phyloP scores from a whole-genome alignment of 1,140 invertebrate genomes.

The Zaprionus inermis region DNA sequence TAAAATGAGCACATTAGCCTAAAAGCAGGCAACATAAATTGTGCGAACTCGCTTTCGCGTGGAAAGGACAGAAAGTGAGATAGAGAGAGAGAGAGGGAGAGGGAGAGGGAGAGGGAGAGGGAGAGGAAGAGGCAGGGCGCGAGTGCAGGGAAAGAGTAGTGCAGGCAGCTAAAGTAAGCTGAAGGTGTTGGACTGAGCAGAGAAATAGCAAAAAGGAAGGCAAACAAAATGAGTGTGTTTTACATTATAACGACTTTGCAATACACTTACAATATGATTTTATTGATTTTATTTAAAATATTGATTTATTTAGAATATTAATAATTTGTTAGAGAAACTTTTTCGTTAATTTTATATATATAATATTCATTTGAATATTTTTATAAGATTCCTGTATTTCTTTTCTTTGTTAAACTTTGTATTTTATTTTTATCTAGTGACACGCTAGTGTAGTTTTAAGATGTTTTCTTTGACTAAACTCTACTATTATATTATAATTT shows the following conservation, averaged over 20 bases:
- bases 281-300: neutral
- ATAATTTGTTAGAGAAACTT: too few relatives aligned
- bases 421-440: too few relatives aligned
- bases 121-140: neutral
- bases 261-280: neutral
- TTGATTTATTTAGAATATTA: too few relatives aligned
- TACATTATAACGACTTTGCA: neutral
- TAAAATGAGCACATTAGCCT: slow-evolving; percentile 71
- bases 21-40: slow-evolving; percentile 53
- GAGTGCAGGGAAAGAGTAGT: neutral
- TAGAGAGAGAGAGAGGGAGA: neutral
- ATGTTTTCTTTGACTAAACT: too few relatives aligned
- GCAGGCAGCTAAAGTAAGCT: slow-evolving; percentile 2
- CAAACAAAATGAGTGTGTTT: slow-evolving; percentile 3
- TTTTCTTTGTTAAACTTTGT: too few relatives aligned
- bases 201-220: slow-evolving; percentile 25
- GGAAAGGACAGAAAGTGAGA: neutral
- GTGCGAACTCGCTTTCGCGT: slow-evolving; percentile 21
- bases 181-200: slow-evolving; percentile 45
- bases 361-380: too few relatives aligned
- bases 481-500: too few relatives aligned
- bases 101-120: neutral
- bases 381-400: too few relatives aligned
- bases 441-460: too few relatives aligned
- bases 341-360: too few relatives aligned